A percentile compares a stretch with the other conserved stretches of the same genome.
phyloP scores from a whole-genome alignment of 2,888 invertebrate genomes.

The Stenurella melanura region DNA sequence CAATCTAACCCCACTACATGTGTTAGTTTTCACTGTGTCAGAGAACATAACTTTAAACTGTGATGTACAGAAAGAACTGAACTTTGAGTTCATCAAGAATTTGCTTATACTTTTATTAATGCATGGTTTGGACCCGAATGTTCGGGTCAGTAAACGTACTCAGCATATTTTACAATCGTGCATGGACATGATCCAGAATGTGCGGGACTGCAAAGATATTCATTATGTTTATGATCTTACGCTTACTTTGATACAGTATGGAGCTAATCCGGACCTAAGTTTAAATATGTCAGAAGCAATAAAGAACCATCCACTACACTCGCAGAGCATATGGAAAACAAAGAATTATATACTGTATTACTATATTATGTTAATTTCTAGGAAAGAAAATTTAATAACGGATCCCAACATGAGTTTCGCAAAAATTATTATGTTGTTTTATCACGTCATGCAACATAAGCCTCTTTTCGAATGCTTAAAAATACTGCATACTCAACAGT shows the following conservation, averaged over 20 bases:
- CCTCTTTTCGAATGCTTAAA: constrained; percentile 82
- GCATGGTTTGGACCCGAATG: constrained; percentile 81
- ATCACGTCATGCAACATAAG: constrained; percentile 81
- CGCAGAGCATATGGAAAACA: constrained; percentile 75
- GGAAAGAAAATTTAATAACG: constrained; percentile 78
- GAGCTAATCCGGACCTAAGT: constrained; percentile 83
- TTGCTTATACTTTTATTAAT: constrained; percentile 79
- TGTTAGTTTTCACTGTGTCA: constrained; percentile 82
- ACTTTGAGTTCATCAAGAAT: constrained; percentile 83
- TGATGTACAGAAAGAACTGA: constrained; percentile 80
- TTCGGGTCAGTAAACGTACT: constrained; percentile 77
- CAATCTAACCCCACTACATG: constrained; percentile 82
- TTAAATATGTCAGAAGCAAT: constrained; percentile 74
- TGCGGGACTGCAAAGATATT: constrained; percentile 80
- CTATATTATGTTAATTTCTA: constrained; percentile 82
- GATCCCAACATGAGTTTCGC: constrained; percentile 80
- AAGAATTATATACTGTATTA: constrained; percentile 81
- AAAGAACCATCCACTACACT: constrained; percentile 69
- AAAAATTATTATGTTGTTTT: constrained; percentile 80
- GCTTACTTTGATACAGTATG: constrained; percentile 82
- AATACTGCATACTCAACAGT: constrained; percentile 79
- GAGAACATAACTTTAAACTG: constrained; percentile 82
- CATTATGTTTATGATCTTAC: constrained; percentile 82
- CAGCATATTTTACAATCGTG: constrained; percentile 83
- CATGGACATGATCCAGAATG: constrained; percentile 82